These are phyloP conservation scores for Asobara japonica DNA, from an alignment of 1,140 invertebrate species.

Conservation along the genomic window DNA sequence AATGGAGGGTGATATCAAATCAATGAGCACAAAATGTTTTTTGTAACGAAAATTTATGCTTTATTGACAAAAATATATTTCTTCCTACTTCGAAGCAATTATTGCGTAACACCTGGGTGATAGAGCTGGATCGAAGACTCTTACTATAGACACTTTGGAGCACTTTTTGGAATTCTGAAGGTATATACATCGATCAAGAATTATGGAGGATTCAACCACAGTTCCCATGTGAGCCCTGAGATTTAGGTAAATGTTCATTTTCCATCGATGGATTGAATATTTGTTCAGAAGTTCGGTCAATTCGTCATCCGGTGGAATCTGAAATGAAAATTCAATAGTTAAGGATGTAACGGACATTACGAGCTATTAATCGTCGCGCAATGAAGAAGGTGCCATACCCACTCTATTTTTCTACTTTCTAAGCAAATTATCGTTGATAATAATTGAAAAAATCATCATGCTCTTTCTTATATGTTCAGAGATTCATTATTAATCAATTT, in stretches of 20 bases:
- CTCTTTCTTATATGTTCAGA: no score
- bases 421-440: no score
- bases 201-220: slow-evolving; percentile 83
- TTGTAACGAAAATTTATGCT: no score
- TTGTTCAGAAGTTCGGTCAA: slow-evolving; percentile 64
- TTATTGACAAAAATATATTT: slow-evolving; percentile 18
- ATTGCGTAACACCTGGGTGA: slow-evolving; percentile 83
- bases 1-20: no score
- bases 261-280: slow-evolving; percentile 67
- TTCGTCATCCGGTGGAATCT: slow-evolving; percentile 65
- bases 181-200: slow-evolving; percentile 86
- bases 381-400: no score
- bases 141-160: slow-evolving; percentile 72
- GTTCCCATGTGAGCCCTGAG: slow-evolving; percentile 83
- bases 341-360: no score
- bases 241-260: slow-evolving; percentile 84
- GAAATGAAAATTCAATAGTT: slow-evolving; percentile 32
- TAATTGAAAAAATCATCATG: no score
- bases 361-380: no score
- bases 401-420: no score
- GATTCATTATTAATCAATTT: no score
- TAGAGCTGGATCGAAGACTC: slow-evolving; percentile 79
- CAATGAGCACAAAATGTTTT: no score
- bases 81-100: slow-evolving; percentile 67
- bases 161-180: slow-evolving; percentile 75